These are phyloP conservation scores for Camponotus vicinus DNA, from an alignment of 1,140 invertebrate genomes.

Conservation along the genomic window DNA sequence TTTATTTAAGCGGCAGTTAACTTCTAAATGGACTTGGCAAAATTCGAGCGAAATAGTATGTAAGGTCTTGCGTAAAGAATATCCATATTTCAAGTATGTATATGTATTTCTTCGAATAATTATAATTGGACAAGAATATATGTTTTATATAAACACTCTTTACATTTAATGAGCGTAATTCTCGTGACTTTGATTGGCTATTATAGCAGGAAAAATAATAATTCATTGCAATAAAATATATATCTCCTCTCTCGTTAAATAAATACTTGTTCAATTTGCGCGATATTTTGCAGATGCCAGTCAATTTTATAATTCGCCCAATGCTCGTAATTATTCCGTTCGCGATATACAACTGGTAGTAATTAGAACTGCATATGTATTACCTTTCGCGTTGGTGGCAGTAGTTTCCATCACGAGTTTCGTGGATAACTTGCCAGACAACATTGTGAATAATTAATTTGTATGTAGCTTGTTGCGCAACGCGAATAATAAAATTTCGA, in stretches of 20 bases:
- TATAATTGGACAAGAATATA: not conserved
- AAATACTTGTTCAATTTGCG: not conserved
- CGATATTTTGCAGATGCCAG: not conserved
- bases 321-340: constrained; percentile 39
- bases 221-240: not conserved
- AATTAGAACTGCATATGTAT: constrained; percentile 44
- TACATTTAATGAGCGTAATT: not conserved
- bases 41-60: not conserved
- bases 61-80: not conserved
- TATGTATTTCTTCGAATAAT: not conserved
- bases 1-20: constrained; percentile 18
- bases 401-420: constrained; percentile 49
- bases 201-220: not conserved
- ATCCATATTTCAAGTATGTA: not conserved
- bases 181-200: not conserved
- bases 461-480: constrained; percentile 21
- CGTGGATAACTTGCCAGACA: constrained; percentile 46
- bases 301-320: not conserved
- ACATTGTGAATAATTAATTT: constrained; percentile 54
- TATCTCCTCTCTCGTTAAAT: not conserved
- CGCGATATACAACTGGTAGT: constrained; percentile 43
- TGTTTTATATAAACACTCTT: not conserved
- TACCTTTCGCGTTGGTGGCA: constrained; percentile 35
- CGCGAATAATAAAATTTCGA: constrained; percentile 53
- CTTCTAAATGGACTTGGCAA: not conserved